Conservation (phyloP, 2,113 vertebrate species). For the Semicossyphus pulcher region DNA sequence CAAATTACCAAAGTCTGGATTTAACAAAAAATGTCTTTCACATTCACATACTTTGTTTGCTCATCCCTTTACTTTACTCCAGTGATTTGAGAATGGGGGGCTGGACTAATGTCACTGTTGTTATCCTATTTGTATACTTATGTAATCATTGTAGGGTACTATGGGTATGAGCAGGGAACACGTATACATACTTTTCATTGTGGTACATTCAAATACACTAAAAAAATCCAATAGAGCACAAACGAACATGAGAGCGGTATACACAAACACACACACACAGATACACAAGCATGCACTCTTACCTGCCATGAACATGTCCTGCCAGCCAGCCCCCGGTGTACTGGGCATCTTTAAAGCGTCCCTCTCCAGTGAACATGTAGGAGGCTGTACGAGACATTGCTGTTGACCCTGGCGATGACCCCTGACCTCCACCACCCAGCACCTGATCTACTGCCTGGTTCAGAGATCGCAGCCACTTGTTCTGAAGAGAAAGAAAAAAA, state of each 20-base stretch:
- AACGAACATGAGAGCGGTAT: not conserved
- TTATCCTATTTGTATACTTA: no score
- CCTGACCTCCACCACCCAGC: conserved; percentile 83
- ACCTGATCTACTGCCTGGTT: conserved; percentile 94
- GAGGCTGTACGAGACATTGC: conserved; percentile 91
- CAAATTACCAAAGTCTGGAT: not conserved
- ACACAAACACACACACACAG: not conserved
- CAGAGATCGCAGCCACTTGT: conserved; percentile 93
- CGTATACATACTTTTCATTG: not conserved
- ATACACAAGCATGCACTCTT: not conserved
- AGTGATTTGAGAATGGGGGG: not conserved
- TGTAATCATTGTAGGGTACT: not conserved
- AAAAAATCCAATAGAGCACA: no score
- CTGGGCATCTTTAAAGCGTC: conserved; percentile 90
- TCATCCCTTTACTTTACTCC: not conserved
- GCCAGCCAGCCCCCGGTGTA: conserved; percentile 93
- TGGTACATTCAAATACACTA: not conserved
- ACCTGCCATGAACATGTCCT: conserved; percentile 96
- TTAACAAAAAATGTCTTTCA: not conserved
- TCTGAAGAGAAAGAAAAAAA: conserved; percentile 74
- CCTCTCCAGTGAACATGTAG: conserved; percentile 92
- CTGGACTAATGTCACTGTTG: not conserved
- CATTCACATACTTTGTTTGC: not conserved
- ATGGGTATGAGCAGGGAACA: not conserved
- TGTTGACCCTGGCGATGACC: conserved; percentile 70